Percentiles rank a stretch among this genome's conserved stretches.
These are phyloP conservation scores for Apogon talboti DNA, from an alignment of 2,797 vertebrate species.

Conservation along the genomic window DNA sequence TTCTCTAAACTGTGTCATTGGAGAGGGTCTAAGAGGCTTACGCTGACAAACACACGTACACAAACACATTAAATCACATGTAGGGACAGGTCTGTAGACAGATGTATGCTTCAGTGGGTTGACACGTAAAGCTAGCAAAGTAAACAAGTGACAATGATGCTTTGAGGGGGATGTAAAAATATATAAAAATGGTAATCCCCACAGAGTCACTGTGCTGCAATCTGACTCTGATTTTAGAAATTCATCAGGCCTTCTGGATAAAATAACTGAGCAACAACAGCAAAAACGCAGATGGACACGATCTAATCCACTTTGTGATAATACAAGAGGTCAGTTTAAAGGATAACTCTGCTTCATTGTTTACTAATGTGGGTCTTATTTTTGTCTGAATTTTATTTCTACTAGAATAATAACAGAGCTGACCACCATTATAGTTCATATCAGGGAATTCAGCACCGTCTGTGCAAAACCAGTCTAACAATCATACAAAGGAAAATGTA, in stretches of 20 bases:
- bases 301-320: conserved; percentile 23
- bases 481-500: no score
- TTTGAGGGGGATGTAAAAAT: conserved; percentile 41
- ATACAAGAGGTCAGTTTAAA: background rate
- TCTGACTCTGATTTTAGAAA: conserved; percentile 21
- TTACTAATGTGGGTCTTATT: no score
- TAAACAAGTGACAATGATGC: conserved; percentile 36
- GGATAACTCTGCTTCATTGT: no score
- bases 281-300: background rate
- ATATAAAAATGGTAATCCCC: conserved; percentile 46
- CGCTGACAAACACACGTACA: conserved; percentile 38
- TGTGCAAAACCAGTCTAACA: no score
- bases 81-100: conserved; percentile 28
- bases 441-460: no score
- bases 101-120: conserved; percentile 38
- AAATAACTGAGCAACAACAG: background rate
- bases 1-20: conserved; percentile 69
- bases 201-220: conserved; percentile 16
- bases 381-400: no score
- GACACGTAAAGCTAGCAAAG: conserved; percentile 31
- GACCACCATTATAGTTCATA: no score
- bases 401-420: no score
- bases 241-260: conserved; percentile 14
- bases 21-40: conserved; percentile 73
- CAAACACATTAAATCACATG: conserved; percentile 33